Percentiles rank a stretch among this genome's conserved stretches.
phyloP scores from a whole-genome alignment of 2,797 vertebrate species.

The Peromyscus eremicus region DNA sequence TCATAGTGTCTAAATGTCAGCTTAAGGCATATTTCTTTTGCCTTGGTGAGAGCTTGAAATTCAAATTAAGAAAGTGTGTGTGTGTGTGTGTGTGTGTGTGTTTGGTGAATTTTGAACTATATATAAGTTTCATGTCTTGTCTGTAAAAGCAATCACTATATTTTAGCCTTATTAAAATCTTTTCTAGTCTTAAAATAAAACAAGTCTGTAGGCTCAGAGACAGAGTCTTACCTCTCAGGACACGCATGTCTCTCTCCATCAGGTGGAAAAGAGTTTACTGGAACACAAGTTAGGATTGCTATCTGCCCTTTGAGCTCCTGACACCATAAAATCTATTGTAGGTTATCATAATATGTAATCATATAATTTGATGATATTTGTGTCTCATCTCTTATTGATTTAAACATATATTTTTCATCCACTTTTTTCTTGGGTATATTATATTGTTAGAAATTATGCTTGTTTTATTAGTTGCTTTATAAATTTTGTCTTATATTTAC shows the following conservation, averaged over 20 bases:
- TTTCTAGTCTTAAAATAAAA: neutral
- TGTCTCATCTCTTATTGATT: neutral
- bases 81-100: neutral
- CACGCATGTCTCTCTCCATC: neutral
- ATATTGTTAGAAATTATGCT: neutral
- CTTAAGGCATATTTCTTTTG: neutral
- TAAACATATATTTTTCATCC: neutral
- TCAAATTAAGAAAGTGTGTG: neutral
- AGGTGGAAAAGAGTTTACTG: too few relatives aligned
- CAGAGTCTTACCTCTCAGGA: neutral
- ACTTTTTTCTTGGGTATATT: neutral
- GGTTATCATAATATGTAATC: neutral
- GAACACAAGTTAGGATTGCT: neutral
- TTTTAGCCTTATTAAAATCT: neutral
- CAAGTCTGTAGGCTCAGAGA: neutral
- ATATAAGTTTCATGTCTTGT: neutral
- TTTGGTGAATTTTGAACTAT: neutral
- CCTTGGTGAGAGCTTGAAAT: neutral
- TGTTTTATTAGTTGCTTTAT: constrained; percentile 12
- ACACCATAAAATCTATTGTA: neutral
- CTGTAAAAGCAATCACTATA: neutral
- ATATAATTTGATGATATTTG: neutral
- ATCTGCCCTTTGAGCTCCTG: neutral
- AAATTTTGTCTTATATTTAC: neutral
- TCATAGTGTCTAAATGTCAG: neutral